These are phyloP conservation scores for Agriopis leucophaearia DNA, from an alignment of 2,888 invertebrate genomes.

Conservation along the genomic window DNA sequence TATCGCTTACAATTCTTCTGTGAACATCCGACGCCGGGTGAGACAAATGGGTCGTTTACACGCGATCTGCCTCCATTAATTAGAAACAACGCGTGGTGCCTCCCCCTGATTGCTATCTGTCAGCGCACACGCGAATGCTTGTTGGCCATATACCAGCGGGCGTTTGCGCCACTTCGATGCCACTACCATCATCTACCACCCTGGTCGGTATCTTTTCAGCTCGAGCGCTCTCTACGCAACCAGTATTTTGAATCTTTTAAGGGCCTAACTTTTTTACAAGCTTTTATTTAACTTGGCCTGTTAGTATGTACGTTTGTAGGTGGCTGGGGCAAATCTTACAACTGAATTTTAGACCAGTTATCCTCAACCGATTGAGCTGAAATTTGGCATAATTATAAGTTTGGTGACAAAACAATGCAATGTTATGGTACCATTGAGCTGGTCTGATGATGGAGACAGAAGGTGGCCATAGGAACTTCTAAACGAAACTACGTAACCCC, in stretches of 20 bases:
- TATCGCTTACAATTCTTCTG: slow-evolving; percentile 83
- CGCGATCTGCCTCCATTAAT: slow-evolving; percentile 80
- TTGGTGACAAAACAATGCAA: too few relatives aligned
- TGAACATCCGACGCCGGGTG: slow-evolving; percentile 75
- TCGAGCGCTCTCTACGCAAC: neutral
- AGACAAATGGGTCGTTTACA: slow-evolving; percentile 79
- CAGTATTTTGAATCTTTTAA: neutral
- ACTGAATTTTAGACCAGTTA: too few relatives aligned
- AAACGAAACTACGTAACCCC: too few relatives aligned
- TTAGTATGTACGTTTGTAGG: too few relatives aligned
- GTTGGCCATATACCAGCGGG: slow-evolving; percentile 49
- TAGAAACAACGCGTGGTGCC: slow-evolving; percentile 77
- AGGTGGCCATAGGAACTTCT: too few relatives aligned
- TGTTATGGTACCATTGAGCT: too few relatives aligned
- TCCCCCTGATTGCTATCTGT: slow-evolving; percentile 78
- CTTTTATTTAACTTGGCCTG: too few relatives aligned
- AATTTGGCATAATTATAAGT: too few relatives aligned
- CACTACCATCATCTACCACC: slow-evolving; percentile 9
- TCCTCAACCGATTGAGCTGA: too few relatives aligned
- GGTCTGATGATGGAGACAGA: too few relatives aligned
- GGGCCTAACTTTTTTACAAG: too few relatives aligned
- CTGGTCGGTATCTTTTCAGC: neutral
- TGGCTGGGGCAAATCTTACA: too few relatives aligned
- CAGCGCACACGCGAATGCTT: slow-evolving; percentile 76
- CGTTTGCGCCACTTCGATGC: slow-evolving; percentile 27